Conservation (phyloP, 1,140 invertebrate genomes). For the Achatina immaculata region DNA sequence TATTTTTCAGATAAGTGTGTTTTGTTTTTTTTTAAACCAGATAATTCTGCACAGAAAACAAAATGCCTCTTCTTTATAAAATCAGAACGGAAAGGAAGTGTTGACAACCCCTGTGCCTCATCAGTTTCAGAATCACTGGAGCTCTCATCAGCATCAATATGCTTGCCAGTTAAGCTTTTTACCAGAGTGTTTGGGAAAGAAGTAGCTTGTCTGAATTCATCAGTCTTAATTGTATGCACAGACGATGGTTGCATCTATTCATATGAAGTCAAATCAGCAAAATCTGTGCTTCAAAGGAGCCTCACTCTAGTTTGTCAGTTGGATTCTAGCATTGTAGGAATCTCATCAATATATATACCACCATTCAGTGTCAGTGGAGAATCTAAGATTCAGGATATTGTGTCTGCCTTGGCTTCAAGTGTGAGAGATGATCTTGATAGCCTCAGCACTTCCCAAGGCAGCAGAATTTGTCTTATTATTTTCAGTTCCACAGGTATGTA, state of each 20-base stretch:
- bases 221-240: background rate
- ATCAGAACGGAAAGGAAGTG: background rate
- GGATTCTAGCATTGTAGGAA: constrained; percentile 7
- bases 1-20: no score
- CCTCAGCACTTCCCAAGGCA: background rate
- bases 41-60: background rate
- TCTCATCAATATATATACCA: background rate
- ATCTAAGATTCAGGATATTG: background rate
- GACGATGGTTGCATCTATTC: constrained; percentile 15
- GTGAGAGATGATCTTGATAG: background rate
- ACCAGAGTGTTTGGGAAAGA: constrained; percentile 21
- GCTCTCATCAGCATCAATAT: background rate
- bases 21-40: no score
- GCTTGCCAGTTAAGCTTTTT: background rate
- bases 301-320: constrained; percentile 1
- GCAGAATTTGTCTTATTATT: background rate
- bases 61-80: background rate
- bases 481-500: background rate
- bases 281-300: background rate
- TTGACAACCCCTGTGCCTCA: background rate
- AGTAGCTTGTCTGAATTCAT: constrained; percentile 14
- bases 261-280: background rate
- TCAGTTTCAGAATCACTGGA: background rate
- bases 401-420: constrained; percentile 4
- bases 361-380: background rate